Evolutionary conservation across 1,140 invertebrate species (phyloP).

Genomic region (Antheraea pernyi): DNA sequence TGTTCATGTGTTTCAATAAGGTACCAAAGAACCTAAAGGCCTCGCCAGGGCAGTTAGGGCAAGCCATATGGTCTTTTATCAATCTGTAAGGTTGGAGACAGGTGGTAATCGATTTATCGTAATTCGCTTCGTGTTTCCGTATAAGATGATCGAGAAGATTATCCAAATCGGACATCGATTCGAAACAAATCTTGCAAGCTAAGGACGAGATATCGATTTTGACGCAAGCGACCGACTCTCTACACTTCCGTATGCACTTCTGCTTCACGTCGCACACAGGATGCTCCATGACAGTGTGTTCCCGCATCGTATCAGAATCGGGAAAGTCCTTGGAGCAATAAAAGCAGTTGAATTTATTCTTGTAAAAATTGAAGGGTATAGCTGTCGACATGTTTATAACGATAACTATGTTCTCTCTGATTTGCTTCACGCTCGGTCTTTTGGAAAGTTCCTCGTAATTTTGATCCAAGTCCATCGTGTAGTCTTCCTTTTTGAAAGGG

Average conservation of each 20-base stretch:
- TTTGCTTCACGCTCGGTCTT: conserved; percentile 62
- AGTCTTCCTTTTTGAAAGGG: conserved; percentile 52
- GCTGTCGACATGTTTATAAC: conserved; percentile 70
- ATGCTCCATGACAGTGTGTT: conserved; percentile 60
- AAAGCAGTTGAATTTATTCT: conserved; percentile 72
- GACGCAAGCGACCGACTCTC: conserved; percentile 61
- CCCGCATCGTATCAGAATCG: conserved; percentile 60
- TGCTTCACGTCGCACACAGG: conserved; percentile 58
- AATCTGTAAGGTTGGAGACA: conserved; percentile 64
- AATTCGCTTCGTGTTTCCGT: conserved; percentile 56
- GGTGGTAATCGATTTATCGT: conserved; percentile 64
- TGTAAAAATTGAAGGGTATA: conserved; percentile 69
- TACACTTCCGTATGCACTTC: conserved; percentile 63
- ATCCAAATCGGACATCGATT: conserved; percentile 55
- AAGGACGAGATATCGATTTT: conserved; percentile 66
- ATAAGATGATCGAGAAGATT: conserved; percentile 59
- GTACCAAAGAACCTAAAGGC: conserved; percentile 68
- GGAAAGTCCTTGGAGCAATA: conserved; percentile 68
- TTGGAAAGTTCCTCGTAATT: conserved; percentile 43
- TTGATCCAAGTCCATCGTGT: conserved; percentile 51
- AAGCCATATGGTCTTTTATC: conserved; percentile 64
- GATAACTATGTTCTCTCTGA: conserved; percentile 63
- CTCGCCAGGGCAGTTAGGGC: conserved; percentile 57
- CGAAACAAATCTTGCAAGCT: conserved; percentile 64
- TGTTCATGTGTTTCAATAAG: conserved; percentile 67